Conservation (phyloP, 2,113 vertebrate species). For the Urocynchramus pylzowi region DNA sequence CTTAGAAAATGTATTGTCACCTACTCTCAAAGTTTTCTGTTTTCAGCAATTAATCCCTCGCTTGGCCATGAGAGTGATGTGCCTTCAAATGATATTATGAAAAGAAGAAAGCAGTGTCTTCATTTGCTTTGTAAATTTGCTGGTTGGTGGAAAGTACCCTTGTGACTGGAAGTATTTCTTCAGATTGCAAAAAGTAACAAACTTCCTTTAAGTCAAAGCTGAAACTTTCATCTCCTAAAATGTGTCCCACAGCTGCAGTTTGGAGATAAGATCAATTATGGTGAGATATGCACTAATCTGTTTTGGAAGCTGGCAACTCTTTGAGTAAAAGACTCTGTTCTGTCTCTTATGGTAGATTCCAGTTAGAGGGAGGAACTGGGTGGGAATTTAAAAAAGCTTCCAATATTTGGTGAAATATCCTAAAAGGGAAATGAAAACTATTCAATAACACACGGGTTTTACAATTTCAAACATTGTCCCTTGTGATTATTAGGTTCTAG, state of each 20-base stretch:
- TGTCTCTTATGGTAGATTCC: background rate
- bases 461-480: background rate
- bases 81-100: background rate
- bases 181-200: background rate
- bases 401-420: background rate
- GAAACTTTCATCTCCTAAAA: background rate
- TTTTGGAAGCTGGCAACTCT: background rate
- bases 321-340: background rate
- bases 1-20: background rate
- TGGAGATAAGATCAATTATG: slow-evolving; percentile 32
- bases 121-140: background rate
- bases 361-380: background rate
- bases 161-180: background rate
- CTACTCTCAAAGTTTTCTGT: background rate
- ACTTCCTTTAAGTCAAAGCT: slow-evolving; percentile 26
- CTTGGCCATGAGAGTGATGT: background rate
- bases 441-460: background rate
- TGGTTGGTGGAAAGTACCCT: background rate
- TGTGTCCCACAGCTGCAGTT: background rate
- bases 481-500: background rate
- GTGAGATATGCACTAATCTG: background rate
- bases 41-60: background rate
- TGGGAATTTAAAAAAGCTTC: background rate
- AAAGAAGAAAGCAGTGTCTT: background rate
- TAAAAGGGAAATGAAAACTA: background rate